A percentile compares a stretch with the other conserved stretches of the same genome.
Conservation (phyloP, 2,797 vertebrate species). For the Gymnodraco acuticeps region DNA sequence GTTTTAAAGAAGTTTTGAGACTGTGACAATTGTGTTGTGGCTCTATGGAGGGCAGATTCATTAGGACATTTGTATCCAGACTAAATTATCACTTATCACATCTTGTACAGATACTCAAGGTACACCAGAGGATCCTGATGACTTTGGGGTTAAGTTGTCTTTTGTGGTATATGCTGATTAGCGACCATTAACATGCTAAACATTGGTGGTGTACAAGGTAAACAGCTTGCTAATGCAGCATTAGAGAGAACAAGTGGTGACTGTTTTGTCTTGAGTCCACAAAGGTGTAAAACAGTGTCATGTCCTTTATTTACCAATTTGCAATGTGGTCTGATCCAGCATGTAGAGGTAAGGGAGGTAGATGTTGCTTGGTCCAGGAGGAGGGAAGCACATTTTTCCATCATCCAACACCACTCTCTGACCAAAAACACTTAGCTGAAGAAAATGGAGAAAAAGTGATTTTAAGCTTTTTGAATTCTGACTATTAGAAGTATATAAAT, state of each 20-base stretch:
- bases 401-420: slow-evolving; percentile 75
- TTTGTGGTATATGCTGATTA: background rate
- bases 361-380: slow-evolving; percentile 85
- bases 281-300: background rate
- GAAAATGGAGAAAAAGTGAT: background rate
- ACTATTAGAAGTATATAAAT: background rate
- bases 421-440: slow-evolving; percentile 87
- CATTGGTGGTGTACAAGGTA: background rate
- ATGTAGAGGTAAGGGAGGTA: slow-evolving; percentile 89
- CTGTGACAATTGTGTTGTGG: too few species aligned
- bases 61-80: too few species aligned
- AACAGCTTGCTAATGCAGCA: background rate
- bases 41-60: too few species aligned
- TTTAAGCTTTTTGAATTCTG: background rate
- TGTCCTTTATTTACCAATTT: slow-evolving; percentile 84
- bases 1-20: too few species aligned
- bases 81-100: too few species aligned
- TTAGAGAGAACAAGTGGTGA: background rate
- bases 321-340: slow-evolving; percentile 87
- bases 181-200: background rate
- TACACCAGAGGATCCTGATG: background rate
- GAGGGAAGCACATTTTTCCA: slow-evolving; percentile 73
- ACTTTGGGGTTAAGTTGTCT: background rate
- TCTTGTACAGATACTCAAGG: background rate
- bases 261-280: background rate